These are phyloP conservation scores for Hydropsyche betteni DNA, from an alignment of 2,888 invertebrate genomes.

Conservation along the genomic window DNA sequence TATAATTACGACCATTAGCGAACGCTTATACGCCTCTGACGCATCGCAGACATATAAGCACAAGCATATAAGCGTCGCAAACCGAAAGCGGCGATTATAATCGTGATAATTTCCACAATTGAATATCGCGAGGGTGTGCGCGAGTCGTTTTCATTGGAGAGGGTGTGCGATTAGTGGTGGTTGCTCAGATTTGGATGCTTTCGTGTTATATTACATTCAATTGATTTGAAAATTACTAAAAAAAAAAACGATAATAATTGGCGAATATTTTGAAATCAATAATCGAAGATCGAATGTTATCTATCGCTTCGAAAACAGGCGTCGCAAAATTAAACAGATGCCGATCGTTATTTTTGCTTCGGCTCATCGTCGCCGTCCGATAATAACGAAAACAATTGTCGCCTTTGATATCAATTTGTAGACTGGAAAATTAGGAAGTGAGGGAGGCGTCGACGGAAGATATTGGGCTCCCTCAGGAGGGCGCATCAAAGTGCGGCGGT, in stretches of 20 bases:
- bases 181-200: no score
- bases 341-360: slow-evolving; percentile 9
- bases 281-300: not conserved
- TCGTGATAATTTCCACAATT: slow-evolving; percentile 24
- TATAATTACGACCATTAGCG: slow-evolving; percentile 31
- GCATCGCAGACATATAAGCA: not conserved
- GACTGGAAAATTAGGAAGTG: slow-evolving; percentile 29
- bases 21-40: slow-evolving; percentile 13
- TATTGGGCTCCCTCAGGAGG: not conserved
- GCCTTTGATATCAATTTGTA: slow-evolving; percentile 34
- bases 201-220: no score
- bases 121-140: not conserved
- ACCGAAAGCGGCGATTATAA: slow-evolving; percentile 4
- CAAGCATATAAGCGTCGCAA: not conserved
- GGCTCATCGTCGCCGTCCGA: not conserved
- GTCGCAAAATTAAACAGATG: not conserved
- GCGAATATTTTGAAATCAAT: no score
- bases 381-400: slow-evolving; percentile 29
- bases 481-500: slow-evolving; percentile 45
- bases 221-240: no score
- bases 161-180: no score
- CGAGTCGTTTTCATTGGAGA: not conserved
- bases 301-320: not conserved
- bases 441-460: not conserved
- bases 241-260: no score